Base-by-base conservation (phyloP, 2,888 invertebrate species). In the Nemurella pictetii region DNA sequence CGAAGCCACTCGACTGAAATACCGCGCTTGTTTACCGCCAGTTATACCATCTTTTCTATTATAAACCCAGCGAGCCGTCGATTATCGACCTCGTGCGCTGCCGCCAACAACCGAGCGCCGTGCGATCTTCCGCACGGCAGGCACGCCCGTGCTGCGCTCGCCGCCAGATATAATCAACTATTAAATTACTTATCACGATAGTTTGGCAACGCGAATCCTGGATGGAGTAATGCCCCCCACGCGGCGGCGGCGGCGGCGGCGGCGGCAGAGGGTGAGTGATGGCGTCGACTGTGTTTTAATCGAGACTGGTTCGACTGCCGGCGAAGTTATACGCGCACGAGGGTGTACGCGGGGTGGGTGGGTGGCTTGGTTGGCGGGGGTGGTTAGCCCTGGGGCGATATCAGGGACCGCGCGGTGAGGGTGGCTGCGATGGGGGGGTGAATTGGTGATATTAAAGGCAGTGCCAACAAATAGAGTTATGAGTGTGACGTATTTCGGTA, bases 401-500 rank as follows among this genome's bases (percentile, higher is more conserved):
- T 30, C 26, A 35, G 27, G 27, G 82, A 29, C 4, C n/a, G 81
- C n/a, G 20, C 9, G 82, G 12, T 4, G 82, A 27, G 82, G 28
- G 72, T n/a, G n/a, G n/a, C n/a, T n/a, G n/a, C n/a, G 20, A 15
- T 9, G 29, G 26, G 72, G 55, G 55, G 28, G 4, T 12, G 82
- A 82, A 55, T 55, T 55, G 55, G 82, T 26, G 82, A 78, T 78
- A 78, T 78, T 78, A 78, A 78, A 78, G 78, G 78, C 78, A 82
- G 55, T 82, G 82, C 82, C 82, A 82, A 55, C 82, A 82, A 82
- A 82, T 82, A 26, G 82, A 82, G 82, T 82, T 82, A 82, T 82
- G 82, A 82, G 28, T 72, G 82, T 26, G 82, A 82, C 72, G 81
- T 55, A 25, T 27, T 20, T 30, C 9, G 55, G n/a, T 72, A 82